phyloP scores from a whole-genome alignment of 2,888 invertebrate genomes.

The Hemistola chrysoprasaria region DNA sequence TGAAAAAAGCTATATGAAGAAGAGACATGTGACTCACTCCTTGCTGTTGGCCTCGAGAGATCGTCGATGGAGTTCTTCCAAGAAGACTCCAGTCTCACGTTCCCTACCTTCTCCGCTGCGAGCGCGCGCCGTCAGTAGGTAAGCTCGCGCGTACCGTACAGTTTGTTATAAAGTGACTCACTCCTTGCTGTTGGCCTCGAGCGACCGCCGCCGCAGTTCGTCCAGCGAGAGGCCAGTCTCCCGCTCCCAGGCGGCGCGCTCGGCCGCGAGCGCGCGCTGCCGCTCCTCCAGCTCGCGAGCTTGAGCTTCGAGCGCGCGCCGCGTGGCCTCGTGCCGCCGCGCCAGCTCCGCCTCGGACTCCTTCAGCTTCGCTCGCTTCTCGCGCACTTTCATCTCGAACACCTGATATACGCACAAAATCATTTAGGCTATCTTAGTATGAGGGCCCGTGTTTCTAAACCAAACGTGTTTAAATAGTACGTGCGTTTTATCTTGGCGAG shows the following conservation, averaged over 20 bases:
- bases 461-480: too few relatives aligned
- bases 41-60: too few relatives aligned
- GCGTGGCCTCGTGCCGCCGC: conserved; percentile 91
- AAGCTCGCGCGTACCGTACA: too few relatives aligned
- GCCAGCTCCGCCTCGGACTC: conserved; percentile 97
- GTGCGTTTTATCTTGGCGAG: too few relatives aligned
- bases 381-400: conserved; percentile 98
- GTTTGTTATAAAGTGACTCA: conserved; percentile 76
- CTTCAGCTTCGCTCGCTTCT: conserved; percentile 97
- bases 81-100: too few relatives aligned
- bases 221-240: conserved; percentile 94
- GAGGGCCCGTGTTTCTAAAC: too few relatives aligned
- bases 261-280: conserved; percentile 91
- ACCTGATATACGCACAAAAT: conserved; percentile 73
- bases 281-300: conserved; percentile 96
- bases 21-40: too few relatives aligned
- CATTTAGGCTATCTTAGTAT: too few relatives aligned
- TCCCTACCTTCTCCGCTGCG: too few relatives aligned
- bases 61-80: too few relatives aligned
- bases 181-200: conserved; percentile 95
- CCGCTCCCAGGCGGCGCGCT: conserved; percentile 95
- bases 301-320: conserved; percentile 91
- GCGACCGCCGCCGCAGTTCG: conserved; percentile 92
- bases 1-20: too few relatives aligned
- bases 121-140: too few relatives aligned